These are phyloP conservation scores for Cercocebus atys DNA, from an alignment of 2,113 vertebrate species.

Conservation along the genomic window DNA sequence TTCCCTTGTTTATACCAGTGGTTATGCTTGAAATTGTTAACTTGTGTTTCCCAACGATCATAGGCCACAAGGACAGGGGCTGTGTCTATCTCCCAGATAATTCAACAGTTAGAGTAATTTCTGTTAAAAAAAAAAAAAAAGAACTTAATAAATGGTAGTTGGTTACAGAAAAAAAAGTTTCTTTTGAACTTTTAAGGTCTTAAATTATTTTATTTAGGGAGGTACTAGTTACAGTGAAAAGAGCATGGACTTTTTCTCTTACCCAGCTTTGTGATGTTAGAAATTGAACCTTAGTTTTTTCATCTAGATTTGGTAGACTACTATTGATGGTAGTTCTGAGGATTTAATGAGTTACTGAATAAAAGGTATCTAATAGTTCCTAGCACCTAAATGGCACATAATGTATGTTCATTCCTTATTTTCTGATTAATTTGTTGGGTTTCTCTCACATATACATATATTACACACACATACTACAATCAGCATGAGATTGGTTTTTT, in stretches of 20 bases:
- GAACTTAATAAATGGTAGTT: background rate
- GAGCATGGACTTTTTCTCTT: background rate
- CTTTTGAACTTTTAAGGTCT: background rate
- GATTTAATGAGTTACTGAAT: slow-evolving; percentile 12
- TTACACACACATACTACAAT: background rate
- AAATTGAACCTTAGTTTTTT: slow-evolving; percentile 19
- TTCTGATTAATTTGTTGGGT: background rate
- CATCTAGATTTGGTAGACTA: background rate
- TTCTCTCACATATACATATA: background rate
- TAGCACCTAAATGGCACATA: background rate
- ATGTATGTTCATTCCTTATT: background rate
- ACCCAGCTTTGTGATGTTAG: background rate
- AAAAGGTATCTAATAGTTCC: background rate
- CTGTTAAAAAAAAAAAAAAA: background rate
- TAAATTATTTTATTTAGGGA: background rate
- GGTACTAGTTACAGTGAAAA: background rate
- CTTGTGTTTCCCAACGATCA: background rate
- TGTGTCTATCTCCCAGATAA: background rate
- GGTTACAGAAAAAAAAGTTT: background rate
- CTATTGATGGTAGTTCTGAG: background rate
- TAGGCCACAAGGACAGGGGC: background rate
- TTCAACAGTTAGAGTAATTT: background rate
- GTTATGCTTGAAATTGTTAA: background rate
- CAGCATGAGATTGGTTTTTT: background rate
- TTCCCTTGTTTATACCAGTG: background rate